Conservation (phyloP, 2,113 vertebrate species). For the Syrmaticus mikado region DNA sequence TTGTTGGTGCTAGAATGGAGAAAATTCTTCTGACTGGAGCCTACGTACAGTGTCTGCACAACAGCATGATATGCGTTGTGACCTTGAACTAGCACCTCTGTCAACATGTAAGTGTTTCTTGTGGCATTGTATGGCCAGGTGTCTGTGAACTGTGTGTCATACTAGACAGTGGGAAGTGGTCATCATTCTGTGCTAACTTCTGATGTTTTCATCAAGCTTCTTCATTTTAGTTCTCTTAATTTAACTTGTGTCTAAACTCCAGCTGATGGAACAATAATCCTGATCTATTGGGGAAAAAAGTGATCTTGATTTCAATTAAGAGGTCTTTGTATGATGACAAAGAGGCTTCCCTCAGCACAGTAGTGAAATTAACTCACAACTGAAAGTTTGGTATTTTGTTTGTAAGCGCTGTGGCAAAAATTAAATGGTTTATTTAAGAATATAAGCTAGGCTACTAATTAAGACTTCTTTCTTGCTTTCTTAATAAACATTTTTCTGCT, state of each 20-base stretch:
- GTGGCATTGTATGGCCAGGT: not conserved
- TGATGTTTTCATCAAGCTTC: not conserved
- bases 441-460: conserved; percentile 23
- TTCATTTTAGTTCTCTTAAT: not conserved
- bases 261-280: not conserved
- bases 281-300: not conserved
- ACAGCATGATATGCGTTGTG: not conserved
- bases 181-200: not conserved
- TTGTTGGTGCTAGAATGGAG: not conserved
- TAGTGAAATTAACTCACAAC: not conserved
- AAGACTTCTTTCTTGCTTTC: conserved; percentile 47
- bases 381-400: not conserved
- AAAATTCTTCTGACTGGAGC: not conserved
- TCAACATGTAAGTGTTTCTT: not conserved
- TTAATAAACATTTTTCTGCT: conserved; percentile 75
- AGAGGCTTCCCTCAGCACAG: not conserved
- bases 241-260: not conserved
- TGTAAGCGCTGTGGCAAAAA: conserved; percentile 37
- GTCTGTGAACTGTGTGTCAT: not conserved
- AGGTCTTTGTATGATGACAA: not conserved
- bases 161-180: not conserved
- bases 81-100: not conserved
- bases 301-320: not conserved
- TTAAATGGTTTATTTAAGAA: conserved; percentile 5
- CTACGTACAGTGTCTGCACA: not conserved